Percentiles rank a stretch among this genome's conserved stretches.
Evolutionary conservation across 1,140 invertebrate genomes (phyloP).

Genomic region (Caerostris darwini): DNA sequence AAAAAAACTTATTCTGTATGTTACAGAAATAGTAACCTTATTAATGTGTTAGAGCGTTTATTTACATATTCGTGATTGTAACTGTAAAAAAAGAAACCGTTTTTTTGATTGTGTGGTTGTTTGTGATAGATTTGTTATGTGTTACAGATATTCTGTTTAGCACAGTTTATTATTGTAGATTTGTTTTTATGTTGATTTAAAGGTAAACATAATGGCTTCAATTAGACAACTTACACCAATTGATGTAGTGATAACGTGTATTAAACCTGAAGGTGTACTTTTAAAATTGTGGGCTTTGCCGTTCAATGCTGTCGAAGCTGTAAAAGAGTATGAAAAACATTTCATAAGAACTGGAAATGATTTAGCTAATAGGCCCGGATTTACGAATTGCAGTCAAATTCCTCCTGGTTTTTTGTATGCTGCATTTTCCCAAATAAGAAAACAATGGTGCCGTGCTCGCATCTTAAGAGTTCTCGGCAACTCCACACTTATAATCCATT

Average conservation of each 20-base stretch:
- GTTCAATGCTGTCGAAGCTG: neutral
- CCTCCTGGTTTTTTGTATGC: slow-evolving; percentile 10
- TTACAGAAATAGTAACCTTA: too few relatives aligned
- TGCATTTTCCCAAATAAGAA: slow-evolving; percentile 9
- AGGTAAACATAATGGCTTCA: slow-evolving; percentile 12
- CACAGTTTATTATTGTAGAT: neutral
- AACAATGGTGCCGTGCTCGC: slow-evolving; percentile 59
- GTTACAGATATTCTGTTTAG: neutral
- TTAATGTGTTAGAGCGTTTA: neutral
- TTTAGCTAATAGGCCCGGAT: neutral
- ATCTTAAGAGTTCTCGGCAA: neutral
- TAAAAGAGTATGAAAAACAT: slow-evolving; percentile 46
- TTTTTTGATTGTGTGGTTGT: neutral
- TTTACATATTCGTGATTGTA: neutral
- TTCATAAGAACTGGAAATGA: neutral
- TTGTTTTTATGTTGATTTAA: neutral
- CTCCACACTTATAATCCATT: slow-evolving; percentile 19
- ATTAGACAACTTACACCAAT: neutral
- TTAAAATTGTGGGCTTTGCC: slow-evolving; percentile 68
- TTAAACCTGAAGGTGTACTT: slow-evolving; percentile 24
- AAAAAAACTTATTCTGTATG: too few relatives aligned
- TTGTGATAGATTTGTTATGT: neutral
- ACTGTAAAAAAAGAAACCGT: neutral
- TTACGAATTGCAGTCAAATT: neutral
- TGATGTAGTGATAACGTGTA: slow-evolving; percentile 39